Base-by-base conservation (phyloP, 1,140 invertebrate genomes). In the Daktulosphaira vitifoliae region DNA sequence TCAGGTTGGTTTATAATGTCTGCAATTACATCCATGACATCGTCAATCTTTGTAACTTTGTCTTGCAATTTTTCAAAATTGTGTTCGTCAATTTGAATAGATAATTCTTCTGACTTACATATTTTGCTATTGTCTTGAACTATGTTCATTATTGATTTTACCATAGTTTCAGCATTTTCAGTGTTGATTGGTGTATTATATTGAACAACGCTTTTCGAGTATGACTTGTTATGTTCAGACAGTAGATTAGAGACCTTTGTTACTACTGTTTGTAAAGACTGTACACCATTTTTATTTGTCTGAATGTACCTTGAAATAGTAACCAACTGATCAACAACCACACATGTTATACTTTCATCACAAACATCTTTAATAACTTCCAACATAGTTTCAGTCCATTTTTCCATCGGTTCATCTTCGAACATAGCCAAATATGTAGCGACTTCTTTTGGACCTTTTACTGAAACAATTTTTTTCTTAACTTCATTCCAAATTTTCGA, bases 51-150 rank as follows among this genome's bases (percentile, higher is more conserved):
- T 33, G 29, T 33, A 6, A 33, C 29, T 33, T 33, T 33, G 29
- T 33, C 29, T 33, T 6, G 5, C 29, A 5, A 33, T 11, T 5
- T 33, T 5, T 33, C 29, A 11, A 33, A 5, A 5, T 33, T 5
- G 11, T 33, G 29, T 6, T 33, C 29, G 5, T 5, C 29, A 6
- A 33, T 6, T 11, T 33, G 29, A 11, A 33, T 11, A 6, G 5
- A 5, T 11, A 33, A 9, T 4, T 44, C 7, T 5, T 16, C n/a
- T 15, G 39, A 44, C n/a, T 22, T 23, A 22, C 56, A 62, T 16
- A 62, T n/a, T 18, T 62, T 16, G 4, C 9, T 46, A 39, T 62
- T 48, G 25, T 62, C 42, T 1, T 62, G 13, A n/a, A 62, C 42
- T 15, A 48, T 46, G 5, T 7, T 62, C 23, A 25, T 62, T 11